Conservation (phyloP, 1,140 invertebrate genomes). For the Ganaspis sp. region DNA sequence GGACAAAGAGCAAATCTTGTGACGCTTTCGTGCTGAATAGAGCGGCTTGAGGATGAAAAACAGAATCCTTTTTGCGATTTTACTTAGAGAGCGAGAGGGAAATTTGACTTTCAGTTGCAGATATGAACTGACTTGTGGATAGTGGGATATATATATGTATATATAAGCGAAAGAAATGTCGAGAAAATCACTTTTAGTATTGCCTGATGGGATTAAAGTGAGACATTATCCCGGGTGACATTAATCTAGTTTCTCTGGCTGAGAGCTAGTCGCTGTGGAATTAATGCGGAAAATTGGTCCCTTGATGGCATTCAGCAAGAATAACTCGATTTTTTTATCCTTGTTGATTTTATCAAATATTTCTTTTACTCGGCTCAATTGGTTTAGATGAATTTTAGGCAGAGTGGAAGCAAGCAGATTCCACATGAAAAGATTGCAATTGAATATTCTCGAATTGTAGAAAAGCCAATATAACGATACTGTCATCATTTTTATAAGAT, state of each 20-base stretch:
- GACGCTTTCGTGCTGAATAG: not conserved
- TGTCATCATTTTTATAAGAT: no score
- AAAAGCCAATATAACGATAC: no score
- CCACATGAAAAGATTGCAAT: no score
- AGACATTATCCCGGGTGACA: not conserved
- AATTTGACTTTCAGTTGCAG: not conserved
- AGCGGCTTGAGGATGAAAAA: not conserved
- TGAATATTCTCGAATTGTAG: no score
- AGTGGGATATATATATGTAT: no score
- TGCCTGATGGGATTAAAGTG: not conserved
- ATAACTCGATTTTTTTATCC: no score
- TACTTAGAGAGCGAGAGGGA: not conserved
- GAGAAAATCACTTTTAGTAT: not conserved
- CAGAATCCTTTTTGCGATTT: not conserved
- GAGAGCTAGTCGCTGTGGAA: not conserved
- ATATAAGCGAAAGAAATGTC: not conserved
- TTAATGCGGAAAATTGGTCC: not conserved
- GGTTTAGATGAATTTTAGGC: no score
- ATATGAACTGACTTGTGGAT: conserved; percentile 2
- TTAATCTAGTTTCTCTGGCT: not conserved
- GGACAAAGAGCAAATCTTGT: conserved; percentile 2
- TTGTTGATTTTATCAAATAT: no score
- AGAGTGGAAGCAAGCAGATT: no score
- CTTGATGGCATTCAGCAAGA: not conserved
- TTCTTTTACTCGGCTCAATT: no score